Base-by-base conservation (phyloP, 2,797 vertebrate genomes). In the Sebastes oblongus region DNA sequence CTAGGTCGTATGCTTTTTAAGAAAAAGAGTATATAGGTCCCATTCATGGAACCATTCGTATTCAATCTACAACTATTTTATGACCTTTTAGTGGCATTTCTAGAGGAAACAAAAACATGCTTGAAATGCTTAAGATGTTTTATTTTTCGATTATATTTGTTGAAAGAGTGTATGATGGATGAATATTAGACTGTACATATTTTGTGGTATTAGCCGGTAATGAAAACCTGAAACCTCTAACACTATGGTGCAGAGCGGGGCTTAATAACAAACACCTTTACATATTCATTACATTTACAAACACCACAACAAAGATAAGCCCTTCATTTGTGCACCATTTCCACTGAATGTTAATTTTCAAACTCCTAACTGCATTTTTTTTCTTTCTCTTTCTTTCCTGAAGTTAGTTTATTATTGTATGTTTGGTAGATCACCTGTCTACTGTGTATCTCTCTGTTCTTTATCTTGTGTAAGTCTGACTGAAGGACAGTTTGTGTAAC, bases 241-340 rank as follows among this genome's bases (percentile, higher is more conserved):
- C 29, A 55, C 18, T 55, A 13, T 39, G 32, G 39, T 55, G 50
- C 67, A 69, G 18, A 60, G 18, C 25, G 10, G 6, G 22, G 4
- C 56, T 75, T 27, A 62, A 55, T 24, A 54, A 34, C 16, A 73
- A 77, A 72, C 39, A 55, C 22, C 2, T 62, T 60, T 54, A 60
- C 1, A 84, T 62, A 82, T 67, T 77, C 14, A 67, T 74, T 32
- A 70, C 60, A 72, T 75, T 72, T 12, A 59, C 46, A 66, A 58
- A 78, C 65, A 56, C n/a, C 3, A 55, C 27, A 75, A 32, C 46
- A 77, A 55, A 22, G 58, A 66, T n/a, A 67, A 50, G 39, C 52
- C 52, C 58, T 75, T 76, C 10, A 30, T 81, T 75, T 39, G 52
- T 27, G 52, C 56, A 58, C 64, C 4, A 20, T 56, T 56, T 62